These are phyloP conservation scores for Drosophila santomea DNA, from an alignment of 1,140 invertebrate genomes.

Conservation along the genomic window DNA sequence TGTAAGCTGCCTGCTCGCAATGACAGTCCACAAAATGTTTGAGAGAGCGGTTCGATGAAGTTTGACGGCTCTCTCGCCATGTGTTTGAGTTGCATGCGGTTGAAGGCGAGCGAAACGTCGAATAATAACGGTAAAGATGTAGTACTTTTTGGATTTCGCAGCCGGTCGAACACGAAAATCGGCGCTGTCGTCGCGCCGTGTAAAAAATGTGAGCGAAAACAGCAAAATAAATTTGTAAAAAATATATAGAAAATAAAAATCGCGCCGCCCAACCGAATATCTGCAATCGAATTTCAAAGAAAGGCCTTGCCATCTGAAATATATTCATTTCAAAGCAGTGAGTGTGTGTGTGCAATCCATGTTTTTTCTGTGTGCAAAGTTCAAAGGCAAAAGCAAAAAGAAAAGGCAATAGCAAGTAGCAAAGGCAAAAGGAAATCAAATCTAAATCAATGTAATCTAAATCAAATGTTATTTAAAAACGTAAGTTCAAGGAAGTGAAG, in stretches of 20 bases:
- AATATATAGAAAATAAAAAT: neutral
- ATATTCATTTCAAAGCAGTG: conserved; percentile 30
- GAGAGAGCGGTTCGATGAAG: neutral
- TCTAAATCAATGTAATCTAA: conserved; percentile 56
- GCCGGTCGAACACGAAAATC: conserved; percentile 40
- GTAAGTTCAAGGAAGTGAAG: conserved; percentile 37
- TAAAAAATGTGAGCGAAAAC: conserved; percentile 67
- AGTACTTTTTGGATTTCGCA: conserved; percentile 36
- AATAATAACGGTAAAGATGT: conserved; percentile 2
- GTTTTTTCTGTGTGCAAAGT: conserved; percentile 59
- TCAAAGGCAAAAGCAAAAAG: conserved; percentile 41
- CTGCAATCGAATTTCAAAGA: conserved; percentile 40
- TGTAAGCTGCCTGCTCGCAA: neutral
- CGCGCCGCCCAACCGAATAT: conserved; percentile 17
- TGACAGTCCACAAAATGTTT: neutral
- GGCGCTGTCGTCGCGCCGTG: conserved; percentile 60
- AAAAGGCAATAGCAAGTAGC: conserved; percentile 32
- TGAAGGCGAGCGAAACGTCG: neutral
- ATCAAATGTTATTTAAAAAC: conserved; percentile 32
- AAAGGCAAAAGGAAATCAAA: conserved; percentile 44
- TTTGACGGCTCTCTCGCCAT: conserved; percentile 9
- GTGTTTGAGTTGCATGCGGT: neutral
- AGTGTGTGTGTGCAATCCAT: conserved; percentile 63
- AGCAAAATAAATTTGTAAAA: conserved; percentile 25
- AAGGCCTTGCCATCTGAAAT: conserved; percentile 30